Conservation (phyloP, 2,888 invertebrate species). For the Drosophila anomelani region DNA sequence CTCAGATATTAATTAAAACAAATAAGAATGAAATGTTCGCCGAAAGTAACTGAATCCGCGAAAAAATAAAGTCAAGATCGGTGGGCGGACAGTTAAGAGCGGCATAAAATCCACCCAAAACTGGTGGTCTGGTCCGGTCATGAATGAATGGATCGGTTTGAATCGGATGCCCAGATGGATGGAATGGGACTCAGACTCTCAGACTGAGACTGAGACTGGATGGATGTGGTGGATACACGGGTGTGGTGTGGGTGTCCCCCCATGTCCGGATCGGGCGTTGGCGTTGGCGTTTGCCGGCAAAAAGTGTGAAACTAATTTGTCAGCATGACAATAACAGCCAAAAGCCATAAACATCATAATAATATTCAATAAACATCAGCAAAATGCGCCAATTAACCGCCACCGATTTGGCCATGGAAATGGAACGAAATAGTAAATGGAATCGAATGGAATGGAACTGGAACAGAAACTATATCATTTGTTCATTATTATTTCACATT, state of each 20-base stretch:
- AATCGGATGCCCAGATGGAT: conserved; percentile 28
- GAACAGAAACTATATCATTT: not conserved
- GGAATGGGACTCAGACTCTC: not conserved
- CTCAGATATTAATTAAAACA: conserved; percentile 2
- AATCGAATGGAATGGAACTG: not conserved
- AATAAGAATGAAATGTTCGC: conserved; percentile 1
- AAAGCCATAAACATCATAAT: conserved; percentile 76
- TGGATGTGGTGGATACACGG: conserved; percentile 19
- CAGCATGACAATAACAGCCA: conserved; percentile 76
- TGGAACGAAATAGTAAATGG: not conserved
- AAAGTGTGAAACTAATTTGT: conserved; percentile 78
- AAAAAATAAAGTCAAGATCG: not conserved
- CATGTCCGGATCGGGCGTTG: conserved; percentile 22
- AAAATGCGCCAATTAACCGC: conserved; percentile 72
- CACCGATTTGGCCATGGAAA: conserved; percentile 51
- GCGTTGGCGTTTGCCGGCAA: conserved; percentile 47
- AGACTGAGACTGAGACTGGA: not conserved
- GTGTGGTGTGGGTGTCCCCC: conserved; percentile 21
- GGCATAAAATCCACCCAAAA: conserved; percentile 30
- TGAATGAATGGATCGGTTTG: conserved; percentile 59
- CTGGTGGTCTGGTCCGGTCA: conserved; percentile 49
- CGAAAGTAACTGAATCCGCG: conserved; percentile 8
- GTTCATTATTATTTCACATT: conserved; percentile 53
- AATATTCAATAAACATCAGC: conserved; percentile 78
- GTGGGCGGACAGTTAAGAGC: conserved; percentile 26